phyloP scores from a whole-genome alignment of 1,140 invertebrate genomes.

The Gonioctena quinquepunctata region DNA sequence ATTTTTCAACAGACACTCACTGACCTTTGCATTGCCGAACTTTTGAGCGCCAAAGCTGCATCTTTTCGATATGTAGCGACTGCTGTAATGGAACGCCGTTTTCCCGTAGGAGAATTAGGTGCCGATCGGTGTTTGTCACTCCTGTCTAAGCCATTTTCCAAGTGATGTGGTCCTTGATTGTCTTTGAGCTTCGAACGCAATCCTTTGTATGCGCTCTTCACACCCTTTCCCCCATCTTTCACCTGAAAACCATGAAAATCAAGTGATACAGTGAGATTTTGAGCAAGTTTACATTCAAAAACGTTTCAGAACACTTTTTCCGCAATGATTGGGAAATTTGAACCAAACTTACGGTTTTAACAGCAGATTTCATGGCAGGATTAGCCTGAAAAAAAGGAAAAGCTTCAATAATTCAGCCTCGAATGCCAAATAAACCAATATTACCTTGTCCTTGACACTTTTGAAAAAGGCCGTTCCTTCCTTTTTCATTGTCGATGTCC shows the following conservation, averaged over 20 bases:
- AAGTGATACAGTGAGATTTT: too few relatives aligned
- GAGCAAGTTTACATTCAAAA: too few relatives aligned
- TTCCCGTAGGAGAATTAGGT: conserved; percentile 68
- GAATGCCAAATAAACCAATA: too few relatives aligned
- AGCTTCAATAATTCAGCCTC: too few relatives aligned
- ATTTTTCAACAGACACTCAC: too few relatives aligned
- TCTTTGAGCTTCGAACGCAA: conserved; percentile 67
- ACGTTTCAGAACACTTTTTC: too few relatives aligned
- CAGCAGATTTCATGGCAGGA: conserved; percentile 79
- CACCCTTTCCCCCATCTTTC: conserved; percentile 75
- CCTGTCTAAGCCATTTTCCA: conserved; percentile 54
- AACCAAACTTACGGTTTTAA: conserved; percentile 72
- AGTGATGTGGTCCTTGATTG: conserved; percentile 48
- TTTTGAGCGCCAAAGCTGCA: conserved; percentile 56
- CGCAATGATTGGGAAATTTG: not conserved
- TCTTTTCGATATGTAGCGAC: conserved; percentile 61
- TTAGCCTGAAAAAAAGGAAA: conserved; percentile 69
- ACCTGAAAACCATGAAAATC: conserved; percentile 61
- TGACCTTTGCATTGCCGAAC: conserved; percentile 51
- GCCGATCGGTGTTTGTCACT: conserved; percentile 65
- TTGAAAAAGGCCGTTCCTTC: conserved; percentile 69
- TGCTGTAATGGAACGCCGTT: conserved; percentile 57
- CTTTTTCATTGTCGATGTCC: conserved; percentile 61
- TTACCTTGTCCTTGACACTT: conserved; percentile 75
- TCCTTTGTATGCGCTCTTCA: conserved; percentile 75